Conservation (phyloP, 1,140 invertebrate species). For the Leptonema lineaticorne region DNA sequence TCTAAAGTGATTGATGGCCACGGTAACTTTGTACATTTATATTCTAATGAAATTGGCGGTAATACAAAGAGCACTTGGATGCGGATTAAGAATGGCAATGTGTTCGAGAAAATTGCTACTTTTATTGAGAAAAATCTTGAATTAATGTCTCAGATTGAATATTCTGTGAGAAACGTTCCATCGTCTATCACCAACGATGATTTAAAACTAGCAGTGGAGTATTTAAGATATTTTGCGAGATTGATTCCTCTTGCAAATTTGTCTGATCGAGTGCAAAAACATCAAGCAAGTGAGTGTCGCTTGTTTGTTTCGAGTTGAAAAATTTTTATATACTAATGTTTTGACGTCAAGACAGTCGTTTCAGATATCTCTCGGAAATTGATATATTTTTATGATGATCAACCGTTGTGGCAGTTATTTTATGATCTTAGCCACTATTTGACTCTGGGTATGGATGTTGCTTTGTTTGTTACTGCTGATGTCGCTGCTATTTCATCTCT, state of each 20-base stretch:
- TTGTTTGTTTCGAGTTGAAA: not conserved
- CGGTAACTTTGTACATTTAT: not conserved
- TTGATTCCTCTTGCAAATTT: not conserved
- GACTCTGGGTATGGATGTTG: not conserved
- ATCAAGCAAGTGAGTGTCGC: not conserved
- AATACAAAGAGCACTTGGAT: not conserved
- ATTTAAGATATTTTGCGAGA: constrained; percentile 44
- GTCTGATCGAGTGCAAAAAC: not conserved
- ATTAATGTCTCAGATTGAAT: constrained; percentile 45
- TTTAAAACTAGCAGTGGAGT: constrained; percentile 40
- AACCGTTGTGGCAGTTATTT: not conserved
- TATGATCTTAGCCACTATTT: not conserved
- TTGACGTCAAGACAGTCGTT: not conserved
- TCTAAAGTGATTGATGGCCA: not conserved
- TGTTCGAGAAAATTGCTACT: constrained; percentile 41
- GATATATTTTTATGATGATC: not conserved
- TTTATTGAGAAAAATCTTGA: constrained; percentile 41
- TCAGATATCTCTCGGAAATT: not conserved
- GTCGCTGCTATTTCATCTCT: not conserved
- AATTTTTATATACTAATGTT: not conserved
- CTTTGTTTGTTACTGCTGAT: not conserved
- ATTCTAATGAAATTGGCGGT: no score
- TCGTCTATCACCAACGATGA: constrained; percentile 42
- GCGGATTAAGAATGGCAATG: not conserved
- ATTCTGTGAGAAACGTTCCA: constrained; percentile 40